These are phyloP conservation scores for Agrochola lychnidis DNA, from an alignment of 2,888 invertebrate genomes.

Conservation along the genomic window DNA sequence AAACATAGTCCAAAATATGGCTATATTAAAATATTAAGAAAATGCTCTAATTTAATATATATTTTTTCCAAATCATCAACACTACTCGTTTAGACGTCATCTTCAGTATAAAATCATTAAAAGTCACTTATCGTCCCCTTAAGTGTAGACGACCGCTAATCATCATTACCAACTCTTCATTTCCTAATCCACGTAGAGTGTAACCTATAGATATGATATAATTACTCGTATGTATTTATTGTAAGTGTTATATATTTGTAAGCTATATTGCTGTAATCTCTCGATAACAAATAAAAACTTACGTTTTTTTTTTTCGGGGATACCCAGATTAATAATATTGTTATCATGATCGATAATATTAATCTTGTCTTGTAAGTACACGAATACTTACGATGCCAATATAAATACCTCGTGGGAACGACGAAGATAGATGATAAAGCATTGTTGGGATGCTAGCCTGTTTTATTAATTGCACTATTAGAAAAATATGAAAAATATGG, in stretches of 20 bases:
- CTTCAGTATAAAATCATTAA: too few relatives aligned
- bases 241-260: background rate
- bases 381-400: background rate
- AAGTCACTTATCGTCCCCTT: too few relatives aligned
- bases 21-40: too few relatives aligned
- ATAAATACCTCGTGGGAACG: conserved; percentile 8
- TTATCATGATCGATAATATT: conserved; percentile 20
- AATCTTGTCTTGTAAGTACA: conserved; percentile 31
- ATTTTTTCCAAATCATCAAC: too few relatives aligned
- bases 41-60: too few relatives aligned
- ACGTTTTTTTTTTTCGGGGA: background rate
- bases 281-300: conserved; percentile 2
- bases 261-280: background rate
- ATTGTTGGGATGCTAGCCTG: background rate
- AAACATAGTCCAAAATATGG: too few relatives aligned
- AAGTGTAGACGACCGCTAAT: background rate
- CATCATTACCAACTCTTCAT: background rate
- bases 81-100: too few relatives aligned
- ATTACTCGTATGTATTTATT: too few relatives aligned
- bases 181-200: too few relatives aligned
- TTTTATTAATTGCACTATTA: too few relatives aligned
- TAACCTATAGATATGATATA: background rate
- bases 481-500: background rate
- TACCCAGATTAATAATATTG: background rate
- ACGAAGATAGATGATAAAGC: background rate